phyloP scores from a whole-genome alignment of 2,797 vertebrate species.

The Phaenicophaeus curvirostris region DNA sequence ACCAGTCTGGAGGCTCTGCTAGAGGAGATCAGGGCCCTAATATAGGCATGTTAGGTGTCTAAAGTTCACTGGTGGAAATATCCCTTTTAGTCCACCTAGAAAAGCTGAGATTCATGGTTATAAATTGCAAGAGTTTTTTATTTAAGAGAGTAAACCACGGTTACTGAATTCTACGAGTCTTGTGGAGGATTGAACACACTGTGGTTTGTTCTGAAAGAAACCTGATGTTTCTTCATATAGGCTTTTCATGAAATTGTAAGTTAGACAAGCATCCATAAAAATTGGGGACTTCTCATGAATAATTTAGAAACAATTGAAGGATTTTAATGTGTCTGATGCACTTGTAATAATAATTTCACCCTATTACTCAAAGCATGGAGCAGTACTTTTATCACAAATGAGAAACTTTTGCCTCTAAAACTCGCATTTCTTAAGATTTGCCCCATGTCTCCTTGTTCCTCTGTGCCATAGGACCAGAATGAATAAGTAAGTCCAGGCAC shows the following conservation, averaged over 20 bases:
- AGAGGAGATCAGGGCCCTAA: background rate
- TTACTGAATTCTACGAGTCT: background rate
- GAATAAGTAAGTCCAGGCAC: background rate
- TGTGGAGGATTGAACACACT: background rate
- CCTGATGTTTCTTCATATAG: background rate
- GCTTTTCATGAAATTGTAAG: background rate
- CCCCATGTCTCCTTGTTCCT: background rate
- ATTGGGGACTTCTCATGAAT: background rate
- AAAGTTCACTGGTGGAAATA: background rate
- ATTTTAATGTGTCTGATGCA: background rate
- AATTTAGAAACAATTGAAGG: background rate
- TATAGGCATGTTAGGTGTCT: background rate
- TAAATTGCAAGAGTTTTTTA: background rate
- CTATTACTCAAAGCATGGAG: background rate
- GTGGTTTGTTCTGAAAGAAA: background rate
- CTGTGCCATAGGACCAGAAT: background rate
- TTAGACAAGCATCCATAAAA: background rate
- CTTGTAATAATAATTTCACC: background rate
- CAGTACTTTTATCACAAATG: background rate
- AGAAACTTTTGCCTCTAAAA: background rate
- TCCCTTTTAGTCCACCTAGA: background rate
- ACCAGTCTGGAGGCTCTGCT: background rate
- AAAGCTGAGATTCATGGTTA: background rate
- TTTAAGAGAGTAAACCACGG: background rate
- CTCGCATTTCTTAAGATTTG: background rate